Evolutionary conservation across 2,888 invertebrate genomes (phyloP).

Genomic region (Napeogenes inachia): DNA sequence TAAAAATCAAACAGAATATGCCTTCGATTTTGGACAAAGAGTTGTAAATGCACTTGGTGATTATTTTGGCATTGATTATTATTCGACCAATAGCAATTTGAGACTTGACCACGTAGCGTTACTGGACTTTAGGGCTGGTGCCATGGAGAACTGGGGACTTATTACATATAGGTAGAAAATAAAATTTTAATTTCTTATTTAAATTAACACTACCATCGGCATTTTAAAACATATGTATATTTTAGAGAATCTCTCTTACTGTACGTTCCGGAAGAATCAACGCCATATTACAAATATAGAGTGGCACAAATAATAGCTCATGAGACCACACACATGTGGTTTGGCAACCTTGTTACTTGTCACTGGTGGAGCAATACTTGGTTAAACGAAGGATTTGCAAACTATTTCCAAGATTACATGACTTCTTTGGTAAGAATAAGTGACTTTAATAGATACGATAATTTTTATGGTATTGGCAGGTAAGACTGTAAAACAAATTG

Average conservation of each 20-base stretch:
- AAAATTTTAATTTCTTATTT: no score
- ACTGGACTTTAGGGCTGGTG: constrained; percentile 89
- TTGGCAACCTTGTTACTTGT: constrained; percentile 86
- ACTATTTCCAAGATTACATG: constrained; percentile 84
- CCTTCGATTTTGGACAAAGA: constrained; percentile 77
- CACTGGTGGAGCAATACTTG: constrained; percentile 87
- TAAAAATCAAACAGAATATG: constrained; percentile 81
- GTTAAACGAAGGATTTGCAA: constrained; percentile 84
- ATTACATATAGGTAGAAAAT: constrained; percentile 83
- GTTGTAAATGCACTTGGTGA: constrained; percentile 70
- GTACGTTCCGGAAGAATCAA: constrained; percentile 64
- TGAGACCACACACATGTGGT: constrained; percentile 91
- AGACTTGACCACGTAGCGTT: constrained; percentile 91
- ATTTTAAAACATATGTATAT: constrained; percentile 9
- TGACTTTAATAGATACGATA: neutral
- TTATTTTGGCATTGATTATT: constrained; percentile 79
- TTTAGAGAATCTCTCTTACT: constrained; percentile 64
- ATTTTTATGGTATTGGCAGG: no score
- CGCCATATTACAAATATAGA: constrained; percentile 70
- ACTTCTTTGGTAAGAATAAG: constrained; percentile 44
- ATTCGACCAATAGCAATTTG: constrained; percentile 72
- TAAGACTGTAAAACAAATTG: neutral
- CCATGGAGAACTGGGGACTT: constrained; percentile 96
- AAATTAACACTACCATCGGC: no score
- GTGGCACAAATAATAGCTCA: constrained; percentile 82